phyloP scores from a whole-genome alignment of 1,140 invertebrate genomes.

The Drosophila sechellia region DNA sequence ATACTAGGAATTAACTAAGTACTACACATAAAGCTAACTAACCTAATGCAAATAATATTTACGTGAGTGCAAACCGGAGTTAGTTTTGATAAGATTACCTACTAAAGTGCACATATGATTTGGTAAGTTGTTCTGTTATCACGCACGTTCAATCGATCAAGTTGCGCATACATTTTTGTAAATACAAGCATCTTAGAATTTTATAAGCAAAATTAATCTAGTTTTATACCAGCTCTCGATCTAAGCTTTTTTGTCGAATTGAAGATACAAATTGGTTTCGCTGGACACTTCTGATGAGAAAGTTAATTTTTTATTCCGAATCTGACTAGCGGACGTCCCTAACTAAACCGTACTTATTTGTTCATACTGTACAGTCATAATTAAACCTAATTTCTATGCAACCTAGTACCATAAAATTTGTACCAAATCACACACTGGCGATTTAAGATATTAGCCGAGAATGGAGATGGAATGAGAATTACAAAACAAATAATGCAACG shows the following conservation, averaged over 20 bases:
- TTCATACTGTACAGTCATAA: slow-evolving; percentile 35
- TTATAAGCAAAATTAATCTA: slow-evolving; percentile 19
- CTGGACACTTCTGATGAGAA: slow-evolving; percentile 1
- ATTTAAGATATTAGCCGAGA: slow-evolving; percentile 29
- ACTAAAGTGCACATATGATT: slow-evolving; percentile 31
- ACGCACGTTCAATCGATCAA: slow-evolving; percentile 16
- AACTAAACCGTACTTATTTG: slow-evolving; percentile 1
- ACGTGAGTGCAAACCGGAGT: slow-evolving; percentile 25
- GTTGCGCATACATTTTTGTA: slow-evolving; percentile 40
- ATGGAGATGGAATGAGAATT: slow-evolving; percentile 9
- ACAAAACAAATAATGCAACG: slow-evolving; percentile 67
- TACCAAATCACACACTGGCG: slow-evolving; percentile 63
- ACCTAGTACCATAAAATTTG: slow-evolving; percentile 81
- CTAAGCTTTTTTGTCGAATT: slow-evolving; percentile 1
- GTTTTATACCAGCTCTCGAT: slow-evolving; percentile 5
- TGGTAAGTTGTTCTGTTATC: slow-evolving; percentile 33
- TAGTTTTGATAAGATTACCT: slow-evolving; percentile 38
- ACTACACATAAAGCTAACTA: slow-evolving; percentile 24
- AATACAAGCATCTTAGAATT: slow-evolving; percentile 53
- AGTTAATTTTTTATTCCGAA: background rate
- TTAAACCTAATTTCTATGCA: slow-evolving; percentile 45
- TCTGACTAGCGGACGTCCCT: background rate
- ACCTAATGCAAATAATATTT: slow-evolving; percentile 38
- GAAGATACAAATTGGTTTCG: slow-evolving; percentile 27
- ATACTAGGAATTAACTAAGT: slow-evolving; percentile 14